Evolutionary conservation across 2,888 invertebrate genomes (phyloP).

Genomic region (Idaea straminata): DNA sequence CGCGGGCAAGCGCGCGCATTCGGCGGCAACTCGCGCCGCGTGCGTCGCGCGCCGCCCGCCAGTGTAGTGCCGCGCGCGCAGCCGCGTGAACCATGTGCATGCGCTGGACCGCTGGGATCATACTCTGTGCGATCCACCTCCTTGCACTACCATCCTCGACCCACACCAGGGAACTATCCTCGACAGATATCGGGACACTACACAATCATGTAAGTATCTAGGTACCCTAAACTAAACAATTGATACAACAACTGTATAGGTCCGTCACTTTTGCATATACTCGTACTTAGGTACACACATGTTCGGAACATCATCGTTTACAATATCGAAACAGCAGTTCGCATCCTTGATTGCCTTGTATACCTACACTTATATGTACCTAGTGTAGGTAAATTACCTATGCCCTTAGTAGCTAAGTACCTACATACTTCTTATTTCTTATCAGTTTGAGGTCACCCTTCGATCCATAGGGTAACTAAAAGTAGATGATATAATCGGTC

Average conservation of each 20-base stretch:
- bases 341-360: too few relatives aligned
- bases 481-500: too few relatives aligned
- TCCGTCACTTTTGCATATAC: neutral
- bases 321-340: too few relatives aligned
- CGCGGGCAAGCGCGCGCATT: slow-evolving; percentile 39
- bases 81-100: slow-evolving; percentile 35
- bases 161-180: slow-evolving; percentile 59
- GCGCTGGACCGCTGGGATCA: neutral
- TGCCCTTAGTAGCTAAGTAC: too few relatives aligned
- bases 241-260: too few relatives aligned
- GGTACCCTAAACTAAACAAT: slow-evolving; percentile 4
- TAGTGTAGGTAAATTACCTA: too few relatives aligned
- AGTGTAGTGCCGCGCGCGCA: slow-evolving; percentile 51
- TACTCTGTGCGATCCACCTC: neutral
- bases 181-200: slow-evolving; percentile 44
- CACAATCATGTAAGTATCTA: slow-evolving; percentile 66
- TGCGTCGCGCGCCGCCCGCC: slow-evolving; percentile 58
- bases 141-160: slow-evolving; percentile 50
- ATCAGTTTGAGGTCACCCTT: too few relatives aligned
- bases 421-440: too few relatives aligned
- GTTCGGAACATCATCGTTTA: too few relatives aligned
- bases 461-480: too few relatives aligned
- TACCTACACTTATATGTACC: too few relatives aligned
- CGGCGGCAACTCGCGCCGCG: slow-evolving; percentile 65
- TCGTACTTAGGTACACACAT: neutral